Conservation (phyloP, 2,113 vertebrate species). For the Seriola quinqueradiata region DNA sequence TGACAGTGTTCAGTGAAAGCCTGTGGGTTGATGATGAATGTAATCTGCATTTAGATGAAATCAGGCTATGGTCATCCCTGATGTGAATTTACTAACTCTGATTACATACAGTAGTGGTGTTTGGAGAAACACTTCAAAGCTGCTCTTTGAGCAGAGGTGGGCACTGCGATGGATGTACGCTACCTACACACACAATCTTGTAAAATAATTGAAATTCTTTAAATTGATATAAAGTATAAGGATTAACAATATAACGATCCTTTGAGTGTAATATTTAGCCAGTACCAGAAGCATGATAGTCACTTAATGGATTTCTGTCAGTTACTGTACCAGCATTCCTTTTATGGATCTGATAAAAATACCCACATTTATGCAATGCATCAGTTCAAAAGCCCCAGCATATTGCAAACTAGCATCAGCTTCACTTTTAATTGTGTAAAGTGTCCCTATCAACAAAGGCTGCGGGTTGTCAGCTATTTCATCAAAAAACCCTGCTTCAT, state of each 20-base stretch:
- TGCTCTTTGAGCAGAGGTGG: not conserved
- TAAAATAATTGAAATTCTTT: not conserved
- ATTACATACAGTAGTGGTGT: constrained; percentile 27
- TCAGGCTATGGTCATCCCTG: constrained; percentile 52
- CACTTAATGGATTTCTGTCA: not conserved
- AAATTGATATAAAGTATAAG: not conserved
- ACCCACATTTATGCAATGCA: constrained; percentile 4
- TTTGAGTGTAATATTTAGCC: not conserved
- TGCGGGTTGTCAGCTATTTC: constrained; percentile 31
- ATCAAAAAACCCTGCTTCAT: constrained; percentile 8
- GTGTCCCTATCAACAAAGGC: constrained; percentile 27
- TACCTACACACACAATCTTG: not conserved
- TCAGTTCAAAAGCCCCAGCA: not conserved
- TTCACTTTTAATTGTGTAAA: not conserved
- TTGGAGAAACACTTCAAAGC: constrained; percentile 27
- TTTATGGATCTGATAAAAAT: constrained; percentile 4
- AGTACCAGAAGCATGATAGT: not conserved
- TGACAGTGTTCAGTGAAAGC: constrained; percentile 49
- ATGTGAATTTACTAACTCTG: constrained; percentile 49
- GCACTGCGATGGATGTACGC: not conserved
- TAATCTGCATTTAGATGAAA: constrained; percentile 76
- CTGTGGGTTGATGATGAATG: constrained; percentile 61
- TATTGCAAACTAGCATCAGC: constrained; percentile 10
- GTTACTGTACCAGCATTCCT: not conserved
- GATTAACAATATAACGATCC: not conserved